phyloP scores from a whole-genome alignment of 2,797 vertebrate species.

The Apogon talboti region DNA sequence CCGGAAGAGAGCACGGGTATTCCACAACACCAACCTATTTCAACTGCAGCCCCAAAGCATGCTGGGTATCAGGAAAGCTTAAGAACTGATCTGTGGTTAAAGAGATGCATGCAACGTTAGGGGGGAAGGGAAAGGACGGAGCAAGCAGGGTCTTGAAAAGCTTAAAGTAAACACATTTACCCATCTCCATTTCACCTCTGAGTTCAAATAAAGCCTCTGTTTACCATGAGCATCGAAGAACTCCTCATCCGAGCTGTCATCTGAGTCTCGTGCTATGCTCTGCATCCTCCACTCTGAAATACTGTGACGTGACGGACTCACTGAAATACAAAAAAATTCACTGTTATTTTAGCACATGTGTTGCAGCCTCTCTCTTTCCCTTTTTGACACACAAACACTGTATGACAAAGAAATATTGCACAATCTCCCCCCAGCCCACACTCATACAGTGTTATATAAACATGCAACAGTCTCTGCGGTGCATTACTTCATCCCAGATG shows the following conservation, averaged over 20 bases:
- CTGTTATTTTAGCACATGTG: constrained; percentile 67
- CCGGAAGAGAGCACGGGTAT: constrained; percentile 40
- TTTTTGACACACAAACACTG: constrained; percentile 24
- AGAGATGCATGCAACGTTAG: constrained; percentile 75
- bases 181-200: constrained; percentile 1
- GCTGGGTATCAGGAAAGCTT: constrained; percentile 82
- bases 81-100: constrained; percentile 83
- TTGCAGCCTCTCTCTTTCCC: constrained; percentile 51
- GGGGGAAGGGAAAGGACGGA: neutral
- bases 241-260: constrained; percentile 96
- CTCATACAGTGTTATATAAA: constrained; percentile 73
- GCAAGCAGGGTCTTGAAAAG: constrained; percentile 34
- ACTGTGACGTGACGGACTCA: constrained; percentile 93
- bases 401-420: constrained; percentile 62
- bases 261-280: constrained; percentile 95
- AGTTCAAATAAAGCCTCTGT: constrained; percentile 13
- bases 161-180: neutral
- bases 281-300: constrained; percentile 98
- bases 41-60: constrained; percentile 82
- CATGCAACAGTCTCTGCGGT: constrained; percentile 68
- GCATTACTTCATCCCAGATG: constrained; percentile 69
- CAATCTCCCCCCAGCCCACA: constrained; percentile 45
- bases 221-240: constrained; percentile 96
- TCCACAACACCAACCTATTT: constrained; percentile 70
- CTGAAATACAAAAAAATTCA: constrained; percentile 71